Evolutionary conservation across 1,140 invertebrate genomes (phyloP), one percentile per base, ranked within the genome.

Genomic region (Megalonaias nervosa): DNA sequence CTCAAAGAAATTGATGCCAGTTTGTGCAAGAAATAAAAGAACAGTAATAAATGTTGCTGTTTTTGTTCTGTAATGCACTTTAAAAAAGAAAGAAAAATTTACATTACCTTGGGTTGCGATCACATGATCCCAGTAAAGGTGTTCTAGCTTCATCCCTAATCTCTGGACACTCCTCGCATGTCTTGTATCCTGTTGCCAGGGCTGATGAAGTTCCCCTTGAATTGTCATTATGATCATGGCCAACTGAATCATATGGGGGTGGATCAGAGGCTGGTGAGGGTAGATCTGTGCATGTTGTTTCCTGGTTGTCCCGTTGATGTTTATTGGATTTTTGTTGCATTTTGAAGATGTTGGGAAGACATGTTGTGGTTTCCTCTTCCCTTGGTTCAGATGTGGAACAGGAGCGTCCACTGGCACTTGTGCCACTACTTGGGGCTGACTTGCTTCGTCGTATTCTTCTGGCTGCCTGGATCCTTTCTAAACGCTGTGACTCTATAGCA

Each of bases 341-440:
- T 71, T 84, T 84, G 74, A 87, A 84, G 71, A 87, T 86, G 70
- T 85, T 89, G 65, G 86, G 87, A 82, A 89, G 81, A 81, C 87
- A 89, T 82, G 85, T 82, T 79, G 85, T 81, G 74, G 82, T 82
- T 65, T 71, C 71, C 19, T 62, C 71, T 71, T 84, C 84, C 57
- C 85, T 82, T 67, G 70, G 68, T 70, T 64, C 84, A 67, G 68
- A 77, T 81, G 67, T 80, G 74, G 66, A 71, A 16, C 74, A 77
- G 38, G 76, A 80, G n/a, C 77, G 79, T 55, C 78, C 79, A 26
- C 80, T 81, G 59, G 77, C 79, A 48, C 80, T 77, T 65, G 79
- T 67, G 31, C 78, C 81, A 74, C 76, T 82, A 61, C 81, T 86
- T 38, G 83, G 84, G 74, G 82, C 75, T 58, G 87, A 86, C 69